Evolutionary conservation across 2,797 vertebrate species (phyloP).

Genomic region (Eospalax fontanierii): DNA sequence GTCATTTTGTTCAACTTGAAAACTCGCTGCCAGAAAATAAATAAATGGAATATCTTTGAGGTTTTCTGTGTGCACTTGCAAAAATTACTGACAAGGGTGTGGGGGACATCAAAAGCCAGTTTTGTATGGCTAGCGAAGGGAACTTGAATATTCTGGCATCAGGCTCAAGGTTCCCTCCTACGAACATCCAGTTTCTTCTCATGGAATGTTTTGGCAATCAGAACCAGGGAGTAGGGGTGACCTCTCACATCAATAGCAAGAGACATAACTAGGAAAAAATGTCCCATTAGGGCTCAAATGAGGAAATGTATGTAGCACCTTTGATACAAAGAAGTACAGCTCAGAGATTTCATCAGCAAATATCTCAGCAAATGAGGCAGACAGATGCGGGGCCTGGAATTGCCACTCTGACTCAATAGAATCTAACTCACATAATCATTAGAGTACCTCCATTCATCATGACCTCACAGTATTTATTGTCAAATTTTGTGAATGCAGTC

Average conservation of each 20-base stretch:
- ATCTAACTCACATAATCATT: not conserved
- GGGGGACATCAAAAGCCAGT: not conserved
- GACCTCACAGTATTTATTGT: not conserved
- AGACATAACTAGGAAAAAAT: not conserved
- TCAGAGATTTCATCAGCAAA: not conserved
- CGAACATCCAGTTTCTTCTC: not conserved
- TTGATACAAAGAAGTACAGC: not conserved
- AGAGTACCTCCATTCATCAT: not conserved
- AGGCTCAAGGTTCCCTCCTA: not conserved
- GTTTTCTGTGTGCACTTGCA: conserved; percentile 24
- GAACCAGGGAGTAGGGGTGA: not conserved
- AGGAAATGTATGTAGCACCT: not conserved
- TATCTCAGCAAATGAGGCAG: not conserved
- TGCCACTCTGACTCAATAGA: not conserved
- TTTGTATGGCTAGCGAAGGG: too few relatives aligned
- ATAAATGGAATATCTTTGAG: not conserved
- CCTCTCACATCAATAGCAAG: not conserved
- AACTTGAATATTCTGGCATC: not conserved
- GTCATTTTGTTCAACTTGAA: conserved; percentile 71
- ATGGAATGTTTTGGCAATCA: not conserved
- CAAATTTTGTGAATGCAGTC: not conserved
- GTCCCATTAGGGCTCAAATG: not conserved
- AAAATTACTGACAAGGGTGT: not conserved
- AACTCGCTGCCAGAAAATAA: conserved; percentile 55
- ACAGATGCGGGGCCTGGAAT: not conserved